Percentiles rank a stretch among this genome's conserved stretches.
Evolutionary conservation across 2,113 vertebrate genomes (phyloP).

Genomic region (Lamprologus sp.): DNA sequence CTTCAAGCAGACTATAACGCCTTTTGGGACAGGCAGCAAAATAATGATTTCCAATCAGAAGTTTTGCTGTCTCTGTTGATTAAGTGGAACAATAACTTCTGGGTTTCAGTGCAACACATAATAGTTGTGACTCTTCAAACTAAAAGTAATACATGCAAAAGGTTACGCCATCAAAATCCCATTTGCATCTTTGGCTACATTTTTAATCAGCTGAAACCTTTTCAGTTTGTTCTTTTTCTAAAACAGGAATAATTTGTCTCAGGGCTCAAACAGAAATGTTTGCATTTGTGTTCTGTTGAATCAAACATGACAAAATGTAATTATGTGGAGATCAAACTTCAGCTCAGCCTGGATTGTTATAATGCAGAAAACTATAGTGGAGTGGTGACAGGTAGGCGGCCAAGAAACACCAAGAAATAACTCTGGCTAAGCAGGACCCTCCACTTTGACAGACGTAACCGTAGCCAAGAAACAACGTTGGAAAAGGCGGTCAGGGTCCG

Average conservation of each 20-base stretch:
- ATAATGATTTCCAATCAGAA: not conserved
- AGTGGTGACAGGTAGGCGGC: fast-evolving
- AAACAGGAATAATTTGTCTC: not conserved
- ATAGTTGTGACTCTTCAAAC: not conserved
- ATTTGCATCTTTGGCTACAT: not conserved
- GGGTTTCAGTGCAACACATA: not conserved
- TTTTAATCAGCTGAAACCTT: not conserved
- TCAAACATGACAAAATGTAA: not conserved
- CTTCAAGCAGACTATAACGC: not conserved
- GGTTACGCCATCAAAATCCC: not conserved
- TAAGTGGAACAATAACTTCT: not conserved
- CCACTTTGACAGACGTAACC: slow-evolving; percentile 55
- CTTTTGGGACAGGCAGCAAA: not conserved
- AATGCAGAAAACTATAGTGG: fast-evolving
- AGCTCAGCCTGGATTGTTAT: not conserved
- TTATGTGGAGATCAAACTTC: not conserved
- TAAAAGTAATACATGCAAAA: not conserved
- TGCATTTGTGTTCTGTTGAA: not conserved
- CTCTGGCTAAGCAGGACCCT: slow-evolving; percentile 52
- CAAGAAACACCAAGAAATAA: not conserved
- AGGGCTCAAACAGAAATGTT: not conserved
- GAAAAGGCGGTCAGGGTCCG: slow-evolving; percentile 61
- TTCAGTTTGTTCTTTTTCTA: not conserved
- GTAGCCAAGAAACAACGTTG: slow-evolving; percentile 74
- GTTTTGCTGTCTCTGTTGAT: not conserved